Evolutionary conservation across 2,888 invertebrate species (phyloP).

Genomic region (Neria commutata): DNA sequence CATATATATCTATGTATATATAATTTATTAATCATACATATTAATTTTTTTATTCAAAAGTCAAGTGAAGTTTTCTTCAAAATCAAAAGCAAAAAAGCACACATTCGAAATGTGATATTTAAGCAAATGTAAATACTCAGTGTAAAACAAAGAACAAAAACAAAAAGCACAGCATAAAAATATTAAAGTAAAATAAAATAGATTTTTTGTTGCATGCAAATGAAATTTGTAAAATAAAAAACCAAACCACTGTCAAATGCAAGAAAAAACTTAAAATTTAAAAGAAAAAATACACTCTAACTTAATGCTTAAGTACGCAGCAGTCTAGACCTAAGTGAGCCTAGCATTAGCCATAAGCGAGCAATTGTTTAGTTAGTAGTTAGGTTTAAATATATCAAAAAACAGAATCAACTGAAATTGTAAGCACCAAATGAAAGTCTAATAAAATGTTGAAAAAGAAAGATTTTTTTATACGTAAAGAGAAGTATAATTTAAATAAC

Average conservation of each 20-base stretch:
- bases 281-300: background rate
- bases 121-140: constrained; percentile 17
- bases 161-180: background rate
- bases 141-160: constrained; percentile 1
- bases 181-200: background rate
- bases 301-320: background rate
- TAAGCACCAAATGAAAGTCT: background rate
- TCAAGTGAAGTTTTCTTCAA: background rate
- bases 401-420: background rate
- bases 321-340: background rate
- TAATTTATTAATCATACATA: no score
- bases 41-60: no score
- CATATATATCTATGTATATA: no score
- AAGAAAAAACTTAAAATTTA: background rate
- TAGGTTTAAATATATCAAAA: constrained; percentile 1
- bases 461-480: background rate
- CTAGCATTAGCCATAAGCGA: background rate
- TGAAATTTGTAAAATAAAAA: constrained; percentile 21
- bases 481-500: background rate
- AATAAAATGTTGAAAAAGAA: background rate
- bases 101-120: constrained; percentile 29
- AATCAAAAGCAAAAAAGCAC: constrained; percentile 3
- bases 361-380: background rate
- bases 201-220: constrained; percentile 16
- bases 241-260: background rate